Base-by-base conservation (phyloP, 2,797 vertebrate species). In the Onychomys torridus region DNA sequence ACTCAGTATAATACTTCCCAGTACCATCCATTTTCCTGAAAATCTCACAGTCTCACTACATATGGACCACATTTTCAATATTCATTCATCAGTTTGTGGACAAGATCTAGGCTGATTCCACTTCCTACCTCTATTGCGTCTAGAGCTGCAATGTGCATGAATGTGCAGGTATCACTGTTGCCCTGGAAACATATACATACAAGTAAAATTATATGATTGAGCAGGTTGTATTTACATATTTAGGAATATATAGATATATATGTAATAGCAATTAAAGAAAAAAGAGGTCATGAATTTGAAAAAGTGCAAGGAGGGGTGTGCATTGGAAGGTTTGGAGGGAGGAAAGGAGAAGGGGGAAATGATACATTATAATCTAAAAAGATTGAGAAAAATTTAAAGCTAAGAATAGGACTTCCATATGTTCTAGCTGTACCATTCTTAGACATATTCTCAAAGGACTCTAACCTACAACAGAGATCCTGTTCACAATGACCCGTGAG, bases 381-480 rank as follows among this genome's bases (percentile, higher is more conserved):
- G 63, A 85, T 49, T 9, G 43, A 85, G 83, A 85, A 25, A 85
- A 67, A 49, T 25, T 25, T 12, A 49, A 67, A 85, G 63, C 61
- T 84, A 85, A 67, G 67, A 85, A 85, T n/a, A 85, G 34, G 32
- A 85, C 43, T 85, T 49, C 83, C 83, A 67, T 85, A 85, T 85
- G 83, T 32, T 49, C 17, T 65, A 67, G 19, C 61, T 67, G 40
- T 34, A 9, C 43, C 83, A 25, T 85, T 85, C 43, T 49, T 67
- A 85, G 61, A 67, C 43, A 67, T 34, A 49, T 14, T 25, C 43
- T 25, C 43, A 67, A 49, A 25, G 10, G 19, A n/a, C 43, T 85
- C 83, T 7, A 49, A 23, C 82, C 61, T 49, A n/a, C 19, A 25
- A 49, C 63, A 49, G 61, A 67, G 32, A 49, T 34, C 17, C 83